These are phyloP conservation scores for Nasonovia ribisnigri DNA, from an alignment of 2,888 invertebrate genomes.

Conservation along the genomic window DNA sequence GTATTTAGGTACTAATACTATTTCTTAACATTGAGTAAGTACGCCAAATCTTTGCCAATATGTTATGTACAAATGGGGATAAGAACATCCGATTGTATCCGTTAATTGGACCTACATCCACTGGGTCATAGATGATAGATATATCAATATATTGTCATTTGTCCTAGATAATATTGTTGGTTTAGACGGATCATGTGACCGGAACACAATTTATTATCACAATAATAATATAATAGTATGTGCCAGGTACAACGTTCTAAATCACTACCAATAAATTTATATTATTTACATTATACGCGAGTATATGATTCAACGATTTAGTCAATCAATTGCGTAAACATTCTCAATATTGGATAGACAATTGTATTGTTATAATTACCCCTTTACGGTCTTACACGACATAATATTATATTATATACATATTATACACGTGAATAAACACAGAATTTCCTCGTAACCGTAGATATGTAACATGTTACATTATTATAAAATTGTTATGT, in stretches of 20 bases:
- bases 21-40: background rate
- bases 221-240: background rate
- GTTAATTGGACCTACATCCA: background rate
- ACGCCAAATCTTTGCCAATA: background rate
- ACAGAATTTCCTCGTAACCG: background rate
- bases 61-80: background rate
- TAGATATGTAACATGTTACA: background rate
- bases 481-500: background rate
- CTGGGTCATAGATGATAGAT: no score
- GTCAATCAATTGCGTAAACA: background rate
- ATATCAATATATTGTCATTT: no score
- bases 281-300: background rate
- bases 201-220: background rate
- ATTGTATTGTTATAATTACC: background rate
- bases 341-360: background rate
- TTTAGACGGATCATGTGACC: background rate
- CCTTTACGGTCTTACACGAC: background rate
- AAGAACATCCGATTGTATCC: background rate
- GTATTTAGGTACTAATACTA: no score
- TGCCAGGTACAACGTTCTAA: background rate
- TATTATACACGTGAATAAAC: background rate
- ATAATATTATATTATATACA: background rate
- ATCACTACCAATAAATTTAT: background rate
- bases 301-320: background rate
- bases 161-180: background rate